Base-by-base conservation (phyloP, 2,797 vertebrate species). In the Sebastes hubbsi region DNA sequence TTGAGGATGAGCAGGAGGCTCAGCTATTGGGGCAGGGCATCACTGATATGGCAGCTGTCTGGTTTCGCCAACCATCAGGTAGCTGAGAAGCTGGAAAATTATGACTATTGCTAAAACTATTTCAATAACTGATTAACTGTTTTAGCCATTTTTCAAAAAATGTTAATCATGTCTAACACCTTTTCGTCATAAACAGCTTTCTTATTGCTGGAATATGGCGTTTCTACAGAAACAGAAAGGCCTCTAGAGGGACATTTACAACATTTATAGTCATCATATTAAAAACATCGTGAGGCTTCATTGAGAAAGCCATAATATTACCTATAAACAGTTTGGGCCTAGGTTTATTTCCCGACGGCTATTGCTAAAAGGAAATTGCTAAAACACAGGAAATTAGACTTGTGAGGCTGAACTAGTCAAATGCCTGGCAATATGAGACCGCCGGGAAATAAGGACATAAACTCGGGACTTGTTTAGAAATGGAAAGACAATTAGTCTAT, bases 361-460 rank as follows among this genome's bases (percentile, higher is more conserved):
- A 30, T 24, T 76, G 20, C 42, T 25, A 20, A 63, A 30, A 72
- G 49, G 63, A 65, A 46, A 25, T 42, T 65, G 36, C 36, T 11
- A 24, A 64, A 82, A 68, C 73, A 82, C 63, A 77, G 77, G 68
- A 86, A 84, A 80, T 82, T 18, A 29, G 27, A 14, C 16, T 22
- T 7, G 2, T 4, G 1, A 27, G 46, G 14, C 56, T 16, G 24
- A 25, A 64, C 61, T 67, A 80, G 49, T 38, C 1, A 46, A 68
- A 68, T 6, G 6, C 4, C 27, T 8, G 54, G 2, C 4, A 16
- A 54, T 24, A 11, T 54, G 62, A 77, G 79, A 64, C 14, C 22
- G 56, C 61, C 0, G 1, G 55, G 61, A 60, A 82, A 80, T 52
- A 5, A 55, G 34, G 34, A 64, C 75, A 74, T 18, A 46, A 64